These are phyloP conservation scores for Pseudolaguvia tuberculata DNA, from an alignment of 2,113 vertebrate genomes.

Conservation along the genomic window DNA sequence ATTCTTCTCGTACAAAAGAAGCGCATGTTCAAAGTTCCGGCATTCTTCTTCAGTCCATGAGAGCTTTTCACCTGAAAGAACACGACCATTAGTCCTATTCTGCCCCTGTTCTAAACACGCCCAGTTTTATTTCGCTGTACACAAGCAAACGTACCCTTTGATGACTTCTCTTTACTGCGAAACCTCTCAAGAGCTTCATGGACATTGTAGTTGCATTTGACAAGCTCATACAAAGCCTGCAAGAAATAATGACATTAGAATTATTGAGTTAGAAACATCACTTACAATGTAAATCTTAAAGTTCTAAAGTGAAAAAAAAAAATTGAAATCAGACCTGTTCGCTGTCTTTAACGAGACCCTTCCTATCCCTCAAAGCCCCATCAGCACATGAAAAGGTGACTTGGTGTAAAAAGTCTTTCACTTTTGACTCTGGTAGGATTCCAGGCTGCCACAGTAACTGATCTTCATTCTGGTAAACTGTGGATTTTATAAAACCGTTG, in stretches of 20 bases:
- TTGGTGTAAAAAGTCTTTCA: conserved; percentile 78
- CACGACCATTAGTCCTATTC: background rate
- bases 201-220: conserved; percentile 77
- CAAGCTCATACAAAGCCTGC: conserved; percentile 81
- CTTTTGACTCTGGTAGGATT: conserved; percentile 73
- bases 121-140: background rate
- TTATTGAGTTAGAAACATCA: background rate
- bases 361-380: conserved; percentile 65
- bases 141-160: conserved; percentile 68
- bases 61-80: conserved; percentile 70
- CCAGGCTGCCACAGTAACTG: conserved; percentile 80
- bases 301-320: too few species aligned
- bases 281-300: too few species aligned
- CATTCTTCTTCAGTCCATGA: conserved; percentile 88
- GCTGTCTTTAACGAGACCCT: conserved; percentile 73
- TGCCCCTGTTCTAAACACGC: background rate
- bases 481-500: background rate
- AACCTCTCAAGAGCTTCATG: conserved; percentile 77
- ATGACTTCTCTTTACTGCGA: conserved; percentile 70
- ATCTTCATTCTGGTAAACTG: conserved; percentile 80
- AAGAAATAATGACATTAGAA: conserved; percentile 28
- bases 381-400: conserved; percentile 67
- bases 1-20: conserved; percentile 83
- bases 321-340: conserved; percentile 72
- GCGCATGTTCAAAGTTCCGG: conserved; percentile 81